Evolutionary conservation across 2,888 invertebrate genomes (phyloP), one percentile per base, ranked within the genome.

Genomic region (Lepidochrysops patricia): DNA sequence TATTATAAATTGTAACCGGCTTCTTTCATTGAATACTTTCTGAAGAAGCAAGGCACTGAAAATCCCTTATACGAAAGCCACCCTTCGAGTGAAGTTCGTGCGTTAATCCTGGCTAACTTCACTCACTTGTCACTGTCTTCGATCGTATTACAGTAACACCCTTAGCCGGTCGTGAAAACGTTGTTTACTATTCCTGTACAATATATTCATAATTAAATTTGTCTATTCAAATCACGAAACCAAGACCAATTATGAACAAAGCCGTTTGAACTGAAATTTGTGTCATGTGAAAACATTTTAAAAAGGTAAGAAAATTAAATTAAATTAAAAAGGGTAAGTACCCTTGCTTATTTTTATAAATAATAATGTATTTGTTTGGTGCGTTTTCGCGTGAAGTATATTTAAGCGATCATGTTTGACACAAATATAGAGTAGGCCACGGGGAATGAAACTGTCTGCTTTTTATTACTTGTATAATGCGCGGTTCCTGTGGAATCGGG

Each of bases 61-160:
- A 43, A 19, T 43, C 43, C 43, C 43, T 19, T 4, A 43, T 43
- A 43, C 43, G 12, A 23, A 43, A 23, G 43, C 19, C 43, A 43
- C 43, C 43, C 43, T 43, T 9, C 4, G 19, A 19, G 43, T 43
- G 43, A 43, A 43, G 43, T 43, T 43, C 43, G 43, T 9, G 19
- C 23, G 43, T 43, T 29, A 9, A 23, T 15, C 9, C 43, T 43
- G 23, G 13, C 43, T 7, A 50, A 50, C 50, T 50, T 50, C 50
- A 50, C 50, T 50, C 26, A 26, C 9, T 50, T 26, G 25, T 26
- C 50, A 50, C 50, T 26, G 43, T 43, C 50, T 26, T 50, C 50
- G 50, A 50, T 50, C 50, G 50, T 26, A 50, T 15, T 37, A 50
- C 50, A 26, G 50, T 50, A 50, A 26, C 50, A 26, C 50, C 26